Conservation (phyloP, 2,113 vertebrate species). For the Sinocyclocheilus anophthalmus region DNA sequence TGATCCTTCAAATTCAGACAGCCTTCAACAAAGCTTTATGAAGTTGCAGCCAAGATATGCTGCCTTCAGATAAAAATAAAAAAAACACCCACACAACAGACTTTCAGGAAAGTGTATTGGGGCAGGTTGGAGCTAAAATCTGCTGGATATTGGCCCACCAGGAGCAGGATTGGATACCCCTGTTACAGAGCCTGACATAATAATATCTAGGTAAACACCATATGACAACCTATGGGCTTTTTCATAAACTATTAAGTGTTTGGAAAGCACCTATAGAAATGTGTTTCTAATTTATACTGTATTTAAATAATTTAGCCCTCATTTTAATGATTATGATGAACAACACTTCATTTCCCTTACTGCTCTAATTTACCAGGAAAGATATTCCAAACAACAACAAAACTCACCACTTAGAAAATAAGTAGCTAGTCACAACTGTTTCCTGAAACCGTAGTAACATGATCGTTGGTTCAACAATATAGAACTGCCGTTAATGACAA, state of each 20-base stretch:
- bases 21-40: no score
- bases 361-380: no score
- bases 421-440: no score
- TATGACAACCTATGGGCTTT: no score
- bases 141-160: neutral
- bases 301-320: neutral
- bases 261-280: neutral
- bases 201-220: neutral
- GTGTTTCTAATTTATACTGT: neutral
- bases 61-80: no score
- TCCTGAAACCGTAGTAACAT: no score
- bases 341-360: no score
- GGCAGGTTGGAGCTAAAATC: neutral
- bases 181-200: neutral
- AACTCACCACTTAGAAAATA: neutral
- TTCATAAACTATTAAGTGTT: no score
- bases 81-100: no score
- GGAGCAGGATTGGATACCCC: neutral
- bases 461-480: neutral
- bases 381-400: neutral
- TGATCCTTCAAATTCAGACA: no score
- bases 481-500: neutral
- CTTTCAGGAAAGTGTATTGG: no score
- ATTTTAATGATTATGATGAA: neutral
- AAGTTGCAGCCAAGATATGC: no score